phyloP scores from a whole-genome alignment of 2,797 vertebrate species.

The Muscicapa comitata region DNA sequence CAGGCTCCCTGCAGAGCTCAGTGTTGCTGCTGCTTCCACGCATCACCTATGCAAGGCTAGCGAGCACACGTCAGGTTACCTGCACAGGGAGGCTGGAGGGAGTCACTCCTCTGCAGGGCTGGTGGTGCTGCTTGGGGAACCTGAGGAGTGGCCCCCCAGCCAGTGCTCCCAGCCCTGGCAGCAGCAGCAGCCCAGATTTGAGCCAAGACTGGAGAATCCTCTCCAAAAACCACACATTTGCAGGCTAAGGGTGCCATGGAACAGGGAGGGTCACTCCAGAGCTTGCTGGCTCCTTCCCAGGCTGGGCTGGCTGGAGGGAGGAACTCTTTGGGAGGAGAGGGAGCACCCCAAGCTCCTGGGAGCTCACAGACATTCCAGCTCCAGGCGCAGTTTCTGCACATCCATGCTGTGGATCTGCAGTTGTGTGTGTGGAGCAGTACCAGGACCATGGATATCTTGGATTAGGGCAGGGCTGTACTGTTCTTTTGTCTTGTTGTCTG shows the following conservation, averaged over 20 bases:
- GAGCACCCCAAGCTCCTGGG: neutral
- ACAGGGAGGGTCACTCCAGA: neutral
- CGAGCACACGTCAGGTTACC: neutral
- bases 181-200: neutral
- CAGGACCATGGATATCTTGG: neutral
- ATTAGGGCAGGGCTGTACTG: neutral
- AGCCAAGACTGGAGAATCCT: neutral
- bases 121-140: neutral
- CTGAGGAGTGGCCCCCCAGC: neutral
- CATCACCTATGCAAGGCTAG: slow-evolving; percentile 37
- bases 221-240: neutral
- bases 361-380: slow-evolving; percentile 22
- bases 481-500: neutral
- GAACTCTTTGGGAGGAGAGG: neutral
- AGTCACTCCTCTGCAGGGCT: neutral
- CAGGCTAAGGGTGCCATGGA: neutral
- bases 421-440: neutral
- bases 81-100: neutral
- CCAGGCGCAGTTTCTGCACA: neutral
- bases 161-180: neutral
- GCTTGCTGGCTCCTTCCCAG: neutral
- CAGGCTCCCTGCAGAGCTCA: neutral
- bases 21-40: neutral
- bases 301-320: neutral
- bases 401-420: neutral